phyloP scores from a whole-genome alignment of 2,797 vertebrate species.

The Antrozous pallidus region DNA sequence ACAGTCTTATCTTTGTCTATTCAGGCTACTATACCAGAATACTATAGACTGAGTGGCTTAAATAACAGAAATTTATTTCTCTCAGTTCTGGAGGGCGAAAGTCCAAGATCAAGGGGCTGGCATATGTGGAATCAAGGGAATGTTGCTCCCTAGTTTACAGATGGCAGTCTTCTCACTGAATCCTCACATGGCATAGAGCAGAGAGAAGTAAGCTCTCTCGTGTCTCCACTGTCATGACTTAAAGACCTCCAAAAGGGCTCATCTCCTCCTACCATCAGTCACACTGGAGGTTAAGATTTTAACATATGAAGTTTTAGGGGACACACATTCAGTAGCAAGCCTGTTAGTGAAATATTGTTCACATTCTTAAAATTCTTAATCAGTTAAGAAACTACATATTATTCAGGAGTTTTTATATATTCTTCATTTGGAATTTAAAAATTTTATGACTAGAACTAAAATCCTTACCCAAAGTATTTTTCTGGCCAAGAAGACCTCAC shows the following conservation, averaged over 20 bases:
- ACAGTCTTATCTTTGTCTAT: not conserved
- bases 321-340: not conserved
- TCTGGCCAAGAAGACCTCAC: not conserved
- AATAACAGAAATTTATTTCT: not conserved
- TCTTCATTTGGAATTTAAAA: slow-evolving; percentile 47
- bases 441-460: not conserved
- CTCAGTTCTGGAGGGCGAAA: not conserved
- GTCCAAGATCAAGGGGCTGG: not conserved
- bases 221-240: not conserved
- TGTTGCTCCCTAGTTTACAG: not conserved
- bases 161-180: not conserved
- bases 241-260: not conserved
- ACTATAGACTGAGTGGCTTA: not conserved
- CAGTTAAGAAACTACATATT: not conserved
- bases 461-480: not conserved
- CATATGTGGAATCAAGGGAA: not conserved
- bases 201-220: not conserved
- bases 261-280: not conserved
- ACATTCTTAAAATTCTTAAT: not conserved
- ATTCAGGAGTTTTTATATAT: not conserved
- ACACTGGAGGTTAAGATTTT: not conserved
- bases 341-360: not conserved
- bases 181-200: not conserved
- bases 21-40: not conserved
- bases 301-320: not conserved